Base-by-base conservation (phyloP, 2,888 invertebrate genomes). In the Zaprionus bogoriensis region DNA sequence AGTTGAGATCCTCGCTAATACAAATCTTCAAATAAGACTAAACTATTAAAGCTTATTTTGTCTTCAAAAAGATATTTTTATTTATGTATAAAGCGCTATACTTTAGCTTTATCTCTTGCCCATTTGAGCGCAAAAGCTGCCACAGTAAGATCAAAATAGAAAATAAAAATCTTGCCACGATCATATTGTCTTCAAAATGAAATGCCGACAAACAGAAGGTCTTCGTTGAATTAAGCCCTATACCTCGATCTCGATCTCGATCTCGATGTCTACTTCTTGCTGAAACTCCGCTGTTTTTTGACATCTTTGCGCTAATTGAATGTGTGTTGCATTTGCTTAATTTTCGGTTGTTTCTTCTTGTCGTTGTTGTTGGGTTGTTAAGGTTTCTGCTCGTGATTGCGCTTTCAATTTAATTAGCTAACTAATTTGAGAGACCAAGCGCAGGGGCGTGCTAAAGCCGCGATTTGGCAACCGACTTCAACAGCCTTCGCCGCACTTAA, bases 401-500 rank as follows among this genome's bases (percentile, higher is more conserved):
- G 67, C 55, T 52, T 72, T 52, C 19, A 19, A 52, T 64, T 71
- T 59, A 64, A 71, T 71, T 71, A 74, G 45, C 41, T 28, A 48
- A 23, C 45, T 46, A 53, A 69, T 68, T 63, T 51, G 30, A 9
- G 36, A 22, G 28, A 20, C 30, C 14, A 4, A 17, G 27, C 20
- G 38, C 20, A 20, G 52, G 48, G 69, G 69, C 69, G 63, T 62
- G 55, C 44, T 62, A 58, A 58, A 17, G 12, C n/a, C 12, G 27
- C 27, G 28, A 69, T 63, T 69, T 58, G 69, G 32, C 42, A 63
- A 69, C 41, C 10, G 3, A 45, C 12, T 36, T 46, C 27, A 50
- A 42, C 63, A 74, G 39, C 71, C 74, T 71, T 71, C 71, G 64
- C 22, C 38, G n/a, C 23, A 45, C 36, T 57, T 39, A 23, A 48